A percentile compares a stretch with the other conserved stretches of the same genome.
These are phyloP conservation scores for Melopsittacus undulatus DNA, from an alignment of 2,797 vertebrate species.

Conservation along the genomic window DNA sequence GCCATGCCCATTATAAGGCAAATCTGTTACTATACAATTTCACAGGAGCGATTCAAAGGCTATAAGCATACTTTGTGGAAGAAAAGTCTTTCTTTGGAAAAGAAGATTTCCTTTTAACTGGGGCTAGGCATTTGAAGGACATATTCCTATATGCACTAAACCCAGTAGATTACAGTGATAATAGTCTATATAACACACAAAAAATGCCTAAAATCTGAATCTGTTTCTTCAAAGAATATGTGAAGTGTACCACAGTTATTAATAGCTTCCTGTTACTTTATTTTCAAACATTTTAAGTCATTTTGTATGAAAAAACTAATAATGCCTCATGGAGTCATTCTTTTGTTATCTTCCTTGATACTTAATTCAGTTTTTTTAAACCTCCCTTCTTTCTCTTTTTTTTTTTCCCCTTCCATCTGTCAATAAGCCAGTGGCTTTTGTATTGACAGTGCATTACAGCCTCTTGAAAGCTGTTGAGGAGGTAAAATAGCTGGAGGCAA, in stretches of 20 bases:
- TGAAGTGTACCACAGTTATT: neutral
- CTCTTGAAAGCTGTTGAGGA: slow-evolving; percentile 39
- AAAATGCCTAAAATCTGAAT: neutral
- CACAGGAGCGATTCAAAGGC: neutral
- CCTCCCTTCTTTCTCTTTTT: neutral
- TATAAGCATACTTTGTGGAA: neutral
- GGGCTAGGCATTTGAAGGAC: neutral
- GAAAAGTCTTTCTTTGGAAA: neutral
- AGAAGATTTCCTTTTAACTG: neutral
- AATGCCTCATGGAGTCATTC: neutral
- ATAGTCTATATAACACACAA: neutral
- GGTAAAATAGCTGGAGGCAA: slow-evolving; percentile 51
- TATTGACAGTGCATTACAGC: slow-evolving; percentile 26
- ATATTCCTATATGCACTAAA: neutral
- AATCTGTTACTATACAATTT: neutral
- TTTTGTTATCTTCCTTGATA: slow-evolving; percentile 3
- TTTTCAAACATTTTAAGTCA: neutral
- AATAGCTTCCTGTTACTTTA: neutral
- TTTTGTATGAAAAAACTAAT: neutral
- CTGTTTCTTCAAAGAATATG: neutral
- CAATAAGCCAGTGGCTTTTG: slow-evolving; percentile 30
- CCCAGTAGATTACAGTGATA: neutral
- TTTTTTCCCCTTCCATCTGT: neutral
- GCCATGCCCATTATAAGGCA: neutral
- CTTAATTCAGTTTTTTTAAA: slow-evolving; percentile 16